These are phyloP conservation scores for Apis laboriosa DNA, from an alignment of 1,140 invertebrate genomes.

Conservation along the genomic window DNA sequence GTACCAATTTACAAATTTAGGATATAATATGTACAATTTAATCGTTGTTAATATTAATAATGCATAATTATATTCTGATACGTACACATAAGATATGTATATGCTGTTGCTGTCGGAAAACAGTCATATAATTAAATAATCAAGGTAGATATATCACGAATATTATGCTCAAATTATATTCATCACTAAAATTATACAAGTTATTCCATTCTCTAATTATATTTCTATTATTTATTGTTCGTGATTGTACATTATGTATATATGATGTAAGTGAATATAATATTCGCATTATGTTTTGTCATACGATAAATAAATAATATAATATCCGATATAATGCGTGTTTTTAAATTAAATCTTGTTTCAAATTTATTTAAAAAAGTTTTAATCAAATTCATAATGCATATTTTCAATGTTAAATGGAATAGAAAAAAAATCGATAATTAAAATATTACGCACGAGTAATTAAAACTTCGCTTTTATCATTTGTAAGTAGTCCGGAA, in stretches of 20 bases:
- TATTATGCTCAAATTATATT: background rate
- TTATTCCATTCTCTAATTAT: background rate
- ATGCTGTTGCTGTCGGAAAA: background rate
- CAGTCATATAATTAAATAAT: background rate
- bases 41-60: background rate
- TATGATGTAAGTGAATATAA: slow-evolving; percentile 17
- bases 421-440: background rate
- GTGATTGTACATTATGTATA: slow-evolving; percentile 47
- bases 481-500: too few species aligned
- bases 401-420: background rate
- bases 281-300: slow-evolving; percentile 44
- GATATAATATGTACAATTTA: slow-evolving; percentile 5
- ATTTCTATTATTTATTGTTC: slow-evolving; percentile 28
- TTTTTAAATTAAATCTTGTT: background rate
- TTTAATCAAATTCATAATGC: background rate
- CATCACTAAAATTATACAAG: background rate
- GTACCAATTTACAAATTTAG: slow-evolving; percentile 28
- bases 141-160: background rate
- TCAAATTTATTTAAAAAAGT: background rate
- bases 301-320: slow-evolving; percentile 43
- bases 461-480: too few species aligned
- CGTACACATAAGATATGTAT: background rate
- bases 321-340: background rate
- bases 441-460: background rate
- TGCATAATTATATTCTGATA: background rate